Conservation (phyloP, 2,797 vertebrate genomes). For the Kryptopterus vitreolus region DNA sequence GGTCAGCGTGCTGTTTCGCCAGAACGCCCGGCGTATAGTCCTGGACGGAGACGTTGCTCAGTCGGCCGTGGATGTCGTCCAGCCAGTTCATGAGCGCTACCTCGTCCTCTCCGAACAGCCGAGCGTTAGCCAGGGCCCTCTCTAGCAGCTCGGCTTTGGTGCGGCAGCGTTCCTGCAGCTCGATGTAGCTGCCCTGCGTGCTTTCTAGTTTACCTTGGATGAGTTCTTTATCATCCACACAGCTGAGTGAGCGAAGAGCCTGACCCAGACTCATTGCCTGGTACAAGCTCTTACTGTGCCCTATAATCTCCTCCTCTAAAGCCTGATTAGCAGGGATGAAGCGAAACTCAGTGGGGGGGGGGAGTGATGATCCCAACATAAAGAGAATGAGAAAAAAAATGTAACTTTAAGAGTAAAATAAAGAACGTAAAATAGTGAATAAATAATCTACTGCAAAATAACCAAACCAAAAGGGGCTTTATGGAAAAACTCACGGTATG, state of each 20-base stretch:
- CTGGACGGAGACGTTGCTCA: conserved; percentile 83
- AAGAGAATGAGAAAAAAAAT: conserved; percentile 43
- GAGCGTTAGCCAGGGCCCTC: conserved; percentile 92
- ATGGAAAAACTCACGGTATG: neutral
- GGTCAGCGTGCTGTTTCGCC: conserved; percentile 84
- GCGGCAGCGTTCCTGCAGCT: conserved; percentile 89
- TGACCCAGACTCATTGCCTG: conserved; percentile 90
- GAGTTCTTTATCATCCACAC: conserved; percentile 92
- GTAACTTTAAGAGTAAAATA: conserved; percentile 32
- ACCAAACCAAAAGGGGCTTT: conserved; percentile 33
- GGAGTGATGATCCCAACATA: conserved; percentile 47
- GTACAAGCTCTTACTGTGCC: conserved; percentile 87
- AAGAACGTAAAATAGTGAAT: conserved; percentile 7
- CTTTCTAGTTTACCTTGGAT: conserved; percentile 90
- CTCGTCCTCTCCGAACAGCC: conserved; percentile 94
- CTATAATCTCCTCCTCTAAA: conserved; percentile 91
- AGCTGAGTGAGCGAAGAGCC: conserved; percentile 86
- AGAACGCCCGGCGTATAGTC: conserved; percentile 83
- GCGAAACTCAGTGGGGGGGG: conserved; percentile 1
- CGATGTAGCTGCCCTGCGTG: conserved; percentile 85
- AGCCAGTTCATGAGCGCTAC: conserved; percentile 99
- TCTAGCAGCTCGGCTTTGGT: conserved; percentile 88
- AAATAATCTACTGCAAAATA: conserved; percentile 39
- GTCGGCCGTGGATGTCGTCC: conserved; percentile 81
- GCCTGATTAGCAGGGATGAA: conserved; percentile 70